Evolutionary conservation across 2,113 vertebrate genomes (phyloP), one percentile per base, ranked within the genome.

Genomic region (Pseudorhombus dupliciocellatus): DNA sequence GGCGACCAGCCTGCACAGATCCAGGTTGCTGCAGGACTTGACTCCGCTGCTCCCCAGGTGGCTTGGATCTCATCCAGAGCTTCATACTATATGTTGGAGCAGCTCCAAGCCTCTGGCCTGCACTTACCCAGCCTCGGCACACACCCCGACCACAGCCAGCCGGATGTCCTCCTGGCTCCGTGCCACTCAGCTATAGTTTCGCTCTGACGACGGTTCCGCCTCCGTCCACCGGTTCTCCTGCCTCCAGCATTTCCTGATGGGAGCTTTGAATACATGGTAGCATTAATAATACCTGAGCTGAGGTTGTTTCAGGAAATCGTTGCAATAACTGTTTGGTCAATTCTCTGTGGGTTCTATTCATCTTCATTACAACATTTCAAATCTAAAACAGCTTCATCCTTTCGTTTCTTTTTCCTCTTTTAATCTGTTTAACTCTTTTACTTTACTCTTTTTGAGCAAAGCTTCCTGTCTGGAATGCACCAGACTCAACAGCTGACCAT

Each of bases 1-100:
- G 31, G 52, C 4, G 22, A 79, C 57, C 51, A 9, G 46, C 69
- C 74, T 57, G 75, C 77, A 73, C 75, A 80, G 85, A 88, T 88
- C 84, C 82, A 81, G 77, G 82, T 91, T 91, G 74, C 48, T 70
- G 74, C 77, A 87, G 69, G 81, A 89, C 87, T 91, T 91, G 87
- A 91, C 88, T 91, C 64, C 30, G 55, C 68, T 88, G 55, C 86
- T 90, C 75, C 68, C 75, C 85, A 91, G 88, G 88, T 91, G 84
- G 77, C 81, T 87, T 94, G 93, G 92, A 91, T 18, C 24, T 30
- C 44, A 22, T 91, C 93, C 92, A 93, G 83, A 83, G 68, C 67
- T 75, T 90, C 80, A 86, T 90, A 79, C 84, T 91, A 90, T 91
- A 85, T 81, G 42, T 81, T 92, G 92, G 88, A 92, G 24, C 4